Base-by-base conservation (phyloP, 2,797 vertebrate species). In the Bovichtus diacanthus region DNA sequence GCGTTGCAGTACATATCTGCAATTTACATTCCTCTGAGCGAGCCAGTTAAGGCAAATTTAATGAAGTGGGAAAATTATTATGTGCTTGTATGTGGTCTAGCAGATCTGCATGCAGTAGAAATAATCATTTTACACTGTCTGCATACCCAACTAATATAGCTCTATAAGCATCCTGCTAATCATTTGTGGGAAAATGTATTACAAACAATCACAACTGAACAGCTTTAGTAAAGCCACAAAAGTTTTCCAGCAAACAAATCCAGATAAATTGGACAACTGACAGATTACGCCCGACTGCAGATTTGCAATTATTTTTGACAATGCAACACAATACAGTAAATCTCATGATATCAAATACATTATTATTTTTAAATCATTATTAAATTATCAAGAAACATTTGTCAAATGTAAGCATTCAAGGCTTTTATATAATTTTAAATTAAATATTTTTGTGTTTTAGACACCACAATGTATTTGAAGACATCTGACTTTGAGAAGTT, bases 31-130 rank as follows among this genome's bases (percentile, higher is more conserved):
- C 38, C 10, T 65, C 27, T 34, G 36, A 73, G 44, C 0, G 3
- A 76, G n/a, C 0, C 54, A 50, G 21, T 56, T 61, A 41, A 65
- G 31, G 29, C 49, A 46, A 16, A 49, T 74, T 58, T 60, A 67
- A 68, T 67, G 18, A 34, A 23, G 38, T 41, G 31, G 54, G 27
- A 72, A 58, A 53, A 47, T 0, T 0, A 80, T 41, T 65, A 68
- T 18, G 19, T 31, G 53, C 43, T 55, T 59, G 16, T 55, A 4
- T 72, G 55, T 29, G 49, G 18, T 64, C 16, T 18, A 51, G 21
- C 44, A 76, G 61, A 64, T 63, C n/a, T 31, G 27, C 3, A 7
- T 58, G 51, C 11, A 68, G n/a, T 4, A 27, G 1, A 21, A 15
- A 16, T 19, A 38, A 4, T 54, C 23, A 46, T 21, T 63, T 44